Evolutionary conservation across 2,888 invertebrate genomes (phyloP).

Genomic region (Eristalis tenax): DNA sequence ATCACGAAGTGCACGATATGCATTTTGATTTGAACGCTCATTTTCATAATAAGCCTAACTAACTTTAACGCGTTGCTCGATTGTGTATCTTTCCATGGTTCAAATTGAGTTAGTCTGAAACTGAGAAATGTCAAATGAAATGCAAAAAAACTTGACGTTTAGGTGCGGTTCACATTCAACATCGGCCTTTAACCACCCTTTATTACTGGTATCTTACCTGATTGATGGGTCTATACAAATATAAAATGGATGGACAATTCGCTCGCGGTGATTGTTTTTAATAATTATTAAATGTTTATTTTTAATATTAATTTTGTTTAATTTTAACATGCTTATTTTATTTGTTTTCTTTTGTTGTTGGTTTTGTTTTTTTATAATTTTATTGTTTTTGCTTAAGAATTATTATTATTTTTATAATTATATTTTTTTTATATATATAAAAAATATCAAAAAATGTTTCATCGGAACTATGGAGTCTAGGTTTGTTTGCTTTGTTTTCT

Average conservation of each 20-base stretch:
- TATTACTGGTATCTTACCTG: too few relatives aligned
- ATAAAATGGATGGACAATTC: neutral
- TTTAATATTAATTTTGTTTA: conserved; percentile 66
- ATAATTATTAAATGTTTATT: conserved; percentile 56
- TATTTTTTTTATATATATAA: conserved; percentile 74
- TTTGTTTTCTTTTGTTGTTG: conserved; percentile 37
- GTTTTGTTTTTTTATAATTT: conserved; percentile 7
- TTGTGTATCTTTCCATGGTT: too few relatives aligned
- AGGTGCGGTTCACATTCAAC: too few relatives aligned
- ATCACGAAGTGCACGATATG: too few relatives aligned
- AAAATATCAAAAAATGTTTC: conserved; percentile 74
- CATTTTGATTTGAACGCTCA: too few relatives aligned
- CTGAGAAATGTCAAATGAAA: too few relatives aligned
- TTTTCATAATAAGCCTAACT: too few relatives aligned
- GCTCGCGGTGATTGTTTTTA: conserved; percentile 12
- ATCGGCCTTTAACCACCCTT: too few relatives aligned
- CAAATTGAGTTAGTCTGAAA: too few relatives aligned
- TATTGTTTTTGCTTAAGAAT: conserved; percentile 53
- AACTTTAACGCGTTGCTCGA: too few relatives aligned
- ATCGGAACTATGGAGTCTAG: conserved; percentile 67
- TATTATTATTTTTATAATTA: conserved; percentile 72
- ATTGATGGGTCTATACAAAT: neutral
- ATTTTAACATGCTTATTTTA: conserved; percentile 68
- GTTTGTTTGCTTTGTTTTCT: conserved; percentile 32
- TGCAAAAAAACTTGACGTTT: too few relatives aligned